Base-by-base conservation (phyloP, 2,888 invertebrate species). In the Lasioglossum lativentre region DNA sequence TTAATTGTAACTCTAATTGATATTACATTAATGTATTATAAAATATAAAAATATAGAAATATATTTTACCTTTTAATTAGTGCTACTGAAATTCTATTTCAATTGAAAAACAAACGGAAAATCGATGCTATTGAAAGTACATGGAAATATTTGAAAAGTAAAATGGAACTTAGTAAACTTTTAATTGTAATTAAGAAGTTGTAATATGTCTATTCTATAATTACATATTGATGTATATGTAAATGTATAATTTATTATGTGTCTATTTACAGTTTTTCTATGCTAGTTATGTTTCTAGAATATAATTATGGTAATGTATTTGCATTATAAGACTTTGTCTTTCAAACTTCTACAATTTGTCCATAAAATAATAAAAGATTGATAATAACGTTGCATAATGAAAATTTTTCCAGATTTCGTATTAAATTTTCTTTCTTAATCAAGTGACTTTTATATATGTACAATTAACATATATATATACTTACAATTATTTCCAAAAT, bases 251-350 rank as follows among this genome's bases (percentile, higher is more conserved):
- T 83, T 89, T 83, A 72, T 86, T 81, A 72, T 71, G 10, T 83
- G 76, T 76, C 83, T 83, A 85, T 80, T 85, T 90, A 82, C 87
- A 83, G 30, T 79, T 86, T 86, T 86, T 89, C 83, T 80, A 80
- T 40, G 68, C 34, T 59, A 75, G 23, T 90, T 86, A 77, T 80
- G 78, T 86, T 86, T 56, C 23, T 74, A 77, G 23, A 82, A 75
- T 27, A 47, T n/a, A 45, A 23, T 75, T 38, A n/a, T 73, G 56
- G 23, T 83, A 80, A 80, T 72, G 63, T 75, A 79, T 86, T 79
- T 71, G 38, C 30, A 76, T 79, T 56, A 56, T 86, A 59, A 70
- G 75, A 80, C 59, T 79, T 85, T 73, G 75, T 86, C 83, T 86
- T 83, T 80, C 79, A 68, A 79, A 78, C 38, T 74, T 77, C 47